Evolutionary conservation across 2,888 invertebrate species (phyloP), one percentile per base, ranked within the genome.

Genomic region (Danaus chrysippus): DNA sequence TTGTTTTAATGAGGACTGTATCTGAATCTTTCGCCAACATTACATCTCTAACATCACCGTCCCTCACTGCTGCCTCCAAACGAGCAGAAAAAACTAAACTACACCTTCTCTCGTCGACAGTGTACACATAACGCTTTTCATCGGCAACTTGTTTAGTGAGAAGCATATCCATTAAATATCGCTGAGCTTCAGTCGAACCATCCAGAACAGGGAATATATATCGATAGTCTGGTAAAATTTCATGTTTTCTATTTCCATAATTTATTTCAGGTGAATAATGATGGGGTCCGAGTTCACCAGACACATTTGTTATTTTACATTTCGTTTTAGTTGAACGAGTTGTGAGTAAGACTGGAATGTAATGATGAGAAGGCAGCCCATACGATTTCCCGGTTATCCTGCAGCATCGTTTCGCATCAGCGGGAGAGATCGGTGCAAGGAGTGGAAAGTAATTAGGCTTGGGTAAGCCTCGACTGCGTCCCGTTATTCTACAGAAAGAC

Each of bases 401-500:
- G 84, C 96, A 95, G 80, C 94, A 94, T 66, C 95, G 92, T 75
- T 94, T 93, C 1, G 96, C 96, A 77, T 96, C 96, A n/a, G 95
- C 95, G 12, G 96, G 95, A 56, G 95, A 95, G 66, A 96, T 94
- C 3, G 96, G 96, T 54, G 95, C 95, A 70, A 96, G 90, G 58
- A 96, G 90, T 17, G 96, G 96, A 76, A 96, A 94, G 80, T 96
- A 96, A 83, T 96, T 95, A 59, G 96, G 95, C 78, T 95, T 94
- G 59, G 96, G 96, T 76, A 96, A 92, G 75, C 95, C 94, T 73
- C 94, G 93, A 83, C 95, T 95, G 81, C 94, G 94, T 74, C 96
- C 95, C 64, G 96, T 96, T 73, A 96, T 95, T 82, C 95, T 93
- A 84, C 96, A 96, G 83, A 94, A 95, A 77, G 95, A 94, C 93